Evolutionary conservation across 53 echinoderm and acorn worm species (phyloP).

Genomic region (Stichopus horrens): DNA sequence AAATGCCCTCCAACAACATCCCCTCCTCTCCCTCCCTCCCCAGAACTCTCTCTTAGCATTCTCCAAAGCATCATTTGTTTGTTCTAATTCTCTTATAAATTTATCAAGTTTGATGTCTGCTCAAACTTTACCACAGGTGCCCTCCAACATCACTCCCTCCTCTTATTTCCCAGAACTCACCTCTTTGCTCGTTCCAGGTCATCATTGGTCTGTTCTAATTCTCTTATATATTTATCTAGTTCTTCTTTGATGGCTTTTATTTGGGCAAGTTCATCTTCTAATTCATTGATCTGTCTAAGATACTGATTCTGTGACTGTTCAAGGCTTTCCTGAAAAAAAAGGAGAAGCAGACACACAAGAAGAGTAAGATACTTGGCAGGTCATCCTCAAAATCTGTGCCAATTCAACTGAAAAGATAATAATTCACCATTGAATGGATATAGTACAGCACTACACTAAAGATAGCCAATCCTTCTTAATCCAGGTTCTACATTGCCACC

Average conservation of each 20-base stretch:
- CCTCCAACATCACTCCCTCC: no score
- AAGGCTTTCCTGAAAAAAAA: slow-evolving; percentile 76
- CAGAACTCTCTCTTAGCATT: no score
- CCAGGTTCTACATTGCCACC: no score
- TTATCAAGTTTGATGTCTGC: no score
- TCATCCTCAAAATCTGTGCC: not conserved
- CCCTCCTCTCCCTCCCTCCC: no score
- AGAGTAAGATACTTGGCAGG: not conserved
- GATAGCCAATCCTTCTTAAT: no score
- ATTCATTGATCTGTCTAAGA: slow-evolving; percentile 87
- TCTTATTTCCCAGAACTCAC: slow-evolving; percentile 50
- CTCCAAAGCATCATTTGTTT: no score
- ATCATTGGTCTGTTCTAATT: slow-evolving; percentile 96
- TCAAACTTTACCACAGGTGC: no score
- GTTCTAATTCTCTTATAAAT: no score
- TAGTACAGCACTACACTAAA: no score
- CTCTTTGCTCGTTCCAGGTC: slow-evolving; percentile 98
- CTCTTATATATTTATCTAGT: slow-evolving; percentile 94
- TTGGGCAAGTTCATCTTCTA: slow-evolving; percentile 96
- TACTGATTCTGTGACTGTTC: slow-evolving; percentile 91
- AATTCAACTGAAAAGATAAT: not conserved
- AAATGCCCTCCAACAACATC: no score
- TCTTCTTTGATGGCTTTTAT: slow-evolving; percentile 96
- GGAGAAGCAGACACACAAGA: not conserved
- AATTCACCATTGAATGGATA: not conserved